Percentiles rank a stretch among this genome's conserved stretches.
Conservation (phyloP, 2,888 invertebrate genomes). For the Ormyrus pomaceus region DNA sequence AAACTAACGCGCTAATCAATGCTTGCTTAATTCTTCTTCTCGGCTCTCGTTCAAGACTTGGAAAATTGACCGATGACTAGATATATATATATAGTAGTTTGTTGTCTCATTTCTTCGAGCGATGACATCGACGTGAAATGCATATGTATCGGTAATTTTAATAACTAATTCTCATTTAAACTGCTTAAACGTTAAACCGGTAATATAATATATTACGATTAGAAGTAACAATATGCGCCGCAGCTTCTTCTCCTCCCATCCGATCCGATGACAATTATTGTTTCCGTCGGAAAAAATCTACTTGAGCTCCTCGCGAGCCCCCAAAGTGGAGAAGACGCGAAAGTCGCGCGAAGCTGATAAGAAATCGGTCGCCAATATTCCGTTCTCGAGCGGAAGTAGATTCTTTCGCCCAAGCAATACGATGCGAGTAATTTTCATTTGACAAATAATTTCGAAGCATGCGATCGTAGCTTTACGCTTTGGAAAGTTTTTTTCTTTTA, state of each 20-base stretch:
- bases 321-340: too few relatives aligned
- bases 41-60: constrained; percentile 37
- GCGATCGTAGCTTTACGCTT: constrained; percentile 7
- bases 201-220: constrained; percentile 32
- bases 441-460: constrained; percentile 13
- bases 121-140: constrained; percentile 36
- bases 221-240: constrained; percentile 26
- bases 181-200: constrained; percentile 32
- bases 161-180: constrained; percentile 20
- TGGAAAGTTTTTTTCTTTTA: background rate
- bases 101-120: constrained; percentile 22
- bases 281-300: constrained; percentile 2
- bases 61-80: constrained; percentile 43
- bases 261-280: background rate
- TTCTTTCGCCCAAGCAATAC: background rate
- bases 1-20: constrained; percentile 6
- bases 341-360: background rate
- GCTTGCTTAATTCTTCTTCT: background rate
- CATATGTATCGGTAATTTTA: background rate
- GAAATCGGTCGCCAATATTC: background rate
- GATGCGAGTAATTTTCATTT: background rate
- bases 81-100: background rate
- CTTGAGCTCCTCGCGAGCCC: background rate
- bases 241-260: background rate
- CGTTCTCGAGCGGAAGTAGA: background rate